Evolutionary conservation across 2,888 invertebrate species (phyloP), one percentile per base, ranked within the genome.

Genomic region (Apotomis betuletana): DNA sequence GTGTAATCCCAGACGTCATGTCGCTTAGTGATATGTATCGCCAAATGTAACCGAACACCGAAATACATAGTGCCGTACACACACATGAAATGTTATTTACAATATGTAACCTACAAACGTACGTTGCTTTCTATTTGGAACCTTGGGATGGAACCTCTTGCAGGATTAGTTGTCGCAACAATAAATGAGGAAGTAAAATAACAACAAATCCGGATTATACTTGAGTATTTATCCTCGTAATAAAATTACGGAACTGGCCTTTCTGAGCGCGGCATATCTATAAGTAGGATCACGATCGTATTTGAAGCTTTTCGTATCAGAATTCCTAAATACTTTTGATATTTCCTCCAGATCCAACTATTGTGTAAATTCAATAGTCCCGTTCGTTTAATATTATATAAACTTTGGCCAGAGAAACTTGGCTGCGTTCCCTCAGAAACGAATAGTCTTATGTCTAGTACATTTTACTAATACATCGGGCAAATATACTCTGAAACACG

Each of bases 41-140:
- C 54, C 55, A 57, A 69, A 57, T 69, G 69, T 62, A 62, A 69
- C 49, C 55, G 6, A 69, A 69, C 69, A 69, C 69, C 55, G 49
- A 55, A 60, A 54, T 62, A 69, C 55, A 41, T 15, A 38, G 5
- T 36, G 62, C n/a, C 52, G 55, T 49, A 62, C 55, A 38, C 57
- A 15, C 49, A 62, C 38, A 12, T n/a, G 44, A 13, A 51, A 12
- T 27, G 15, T 38, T 36, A 41, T 52, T 41, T 44, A 64, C 10
- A 46, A 49, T 57, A 67, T 58, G 49, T 63, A 41, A 52, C 58
- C 69, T 38, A 51, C 27, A n/a, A 44, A 69, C 51, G 41, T 55
- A 51, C 55, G 60, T 51, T 58, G 57, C 62, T 41, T 63, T 44
- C 63, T 63, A 52, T 69, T 58, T 58, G 27, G n/a, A 63, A 58